phyloP scores from a whole-genome alignment of 1,140 invertebrate genomes.

The Berghia stephanieae region DNA sequence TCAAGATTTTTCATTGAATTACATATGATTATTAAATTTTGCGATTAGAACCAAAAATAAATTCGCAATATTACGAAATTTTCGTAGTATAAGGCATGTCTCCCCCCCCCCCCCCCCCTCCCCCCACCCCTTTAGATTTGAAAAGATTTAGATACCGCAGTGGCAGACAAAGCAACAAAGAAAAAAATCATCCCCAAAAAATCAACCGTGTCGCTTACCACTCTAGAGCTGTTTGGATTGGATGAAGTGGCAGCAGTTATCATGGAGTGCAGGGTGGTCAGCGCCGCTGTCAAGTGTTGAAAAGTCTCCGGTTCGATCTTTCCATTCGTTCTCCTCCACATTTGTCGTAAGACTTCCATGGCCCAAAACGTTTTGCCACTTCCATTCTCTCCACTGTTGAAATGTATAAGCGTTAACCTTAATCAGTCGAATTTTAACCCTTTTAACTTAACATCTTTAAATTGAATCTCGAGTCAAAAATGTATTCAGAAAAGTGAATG shows the following conservation, averaged over 20 bases:
- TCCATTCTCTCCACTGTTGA: conserved; percentile 81
- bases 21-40: too few relatives aligned
- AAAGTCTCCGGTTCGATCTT: conserved; percentile 95
- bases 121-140: too few relatives aligned
- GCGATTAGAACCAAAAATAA: too few relatives aligned
- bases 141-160: background rate
- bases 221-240: conserved; percentile 92
- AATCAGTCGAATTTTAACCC: background rate
- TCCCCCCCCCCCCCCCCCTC: too few relatives aligned
- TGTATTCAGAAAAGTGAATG: too few relatives aligned
- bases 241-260: conserved; percentile 88
- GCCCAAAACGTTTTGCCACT: conserved; percentile 95
- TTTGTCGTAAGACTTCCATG: conserved; percentile 86
- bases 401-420: background rate
- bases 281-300: conserved; percentile 92
- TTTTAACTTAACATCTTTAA: background rate
- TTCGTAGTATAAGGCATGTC: too few relatives aligned
- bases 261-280: conserved; percentile 90
- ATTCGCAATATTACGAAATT: too few relatives aligned
- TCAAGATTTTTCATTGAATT: too few relatives aligned
- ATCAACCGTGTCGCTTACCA: too few relatives aligned
- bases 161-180: background rate
- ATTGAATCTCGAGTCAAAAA: too few relatives aligned
- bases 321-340: conserved; percentile 88
- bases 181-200: too few relatives aligned